phyloP scores from a whole-genome alignment of 2,888 invertebrate genomes.

The Cephus sareptanus region DNA sequence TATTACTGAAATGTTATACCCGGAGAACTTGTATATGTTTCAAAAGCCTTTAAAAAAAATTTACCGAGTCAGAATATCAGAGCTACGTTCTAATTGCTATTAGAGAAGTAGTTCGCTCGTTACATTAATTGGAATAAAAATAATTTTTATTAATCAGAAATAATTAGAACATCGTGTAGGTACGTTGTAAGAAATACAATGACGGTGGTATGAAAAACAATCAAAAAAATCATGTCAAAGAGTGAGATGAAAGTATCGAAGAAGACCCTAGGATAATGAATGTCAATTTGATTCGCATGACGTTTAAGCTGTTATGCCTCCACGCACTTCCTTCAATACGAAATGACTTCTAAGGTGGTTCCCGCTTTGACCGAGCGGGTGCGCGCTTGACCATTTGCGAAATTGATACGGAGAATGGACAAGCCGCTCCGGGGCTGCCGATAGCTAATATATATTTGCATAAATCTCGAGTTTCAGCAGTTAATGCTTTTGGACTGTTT shows the following conservation, averaged over 20 bases:
- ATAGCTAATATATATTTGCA: background rate
- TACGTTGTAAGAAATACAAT: background rate
- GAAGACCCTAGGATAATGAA: background rate
- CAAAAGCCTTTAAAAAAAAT: background rate
- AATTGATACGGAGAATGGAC: background rate
- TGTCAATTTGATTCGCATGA: background rate
- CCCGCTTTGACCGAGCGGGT: background rate
- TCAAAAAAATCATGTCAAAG: background rate
- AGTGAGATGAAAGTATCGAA: background rate
- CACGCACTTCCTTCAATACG: background rate
- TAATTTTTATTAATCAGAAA: background rate
- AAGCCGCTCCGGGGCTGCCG: background rate
- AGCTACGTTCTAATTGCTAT: background rate
- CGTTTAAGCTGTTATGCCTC: background rate
- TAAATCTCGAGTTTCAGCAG: background rate
- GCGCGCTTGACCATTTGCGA: background rate
- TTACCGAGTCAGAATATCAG: slow-evolving; percentile 24
- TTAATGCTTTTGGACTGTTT: background rate
- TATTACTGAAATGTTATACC: too few relatives aligned
- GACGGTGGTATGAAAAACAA: background rate
- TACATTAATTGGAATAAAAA: background rate
- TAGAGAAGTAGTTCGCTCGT: background rate
- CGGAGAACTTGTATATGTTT: too few relatives aligned
- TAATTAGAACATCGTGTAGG: background rate
- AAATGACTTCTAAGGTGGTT: background rate